A percentile compares a stretch with the other conserved stretches of the same genome.
These are phyloP conservation scores for Styela clava DNA, from an alignment of 23 tunicate species.

Conservation along the genomic window DNA sequence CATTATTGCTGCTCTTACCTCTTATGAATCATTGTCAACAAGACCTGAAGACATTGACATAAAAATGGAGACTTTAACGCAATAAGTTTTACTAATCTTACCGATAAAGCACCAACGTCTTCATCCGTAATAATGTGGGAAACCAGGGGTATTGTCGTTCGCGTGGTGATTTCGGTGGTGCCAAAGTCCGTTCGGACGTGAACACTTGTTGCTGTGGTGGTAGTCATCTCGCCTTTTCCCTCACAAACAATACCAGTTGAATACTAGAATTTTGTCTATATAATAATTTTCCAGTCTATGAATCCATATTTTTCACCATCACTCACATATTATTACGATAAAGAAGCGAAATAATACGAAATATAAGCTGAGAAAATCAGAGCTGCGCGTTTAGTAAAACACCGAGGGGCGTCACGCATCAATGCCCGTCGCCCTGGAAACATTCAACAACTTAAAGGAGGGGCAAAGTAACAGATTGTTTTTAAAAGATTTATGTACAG, in stretches of 20 bases:
- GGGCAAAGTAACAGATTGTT: no score
- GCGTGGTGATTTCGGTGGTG: constrained; percentile 20
- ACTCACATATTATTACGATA: no score
- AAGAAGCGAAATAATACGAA: no score
- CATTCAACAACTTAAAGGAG: background rate
- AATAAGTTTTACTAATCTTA: background rate
- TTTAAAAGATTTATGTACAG: no score
- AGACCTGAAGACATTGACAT: no score
- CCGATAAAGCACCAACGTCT: constrained; percentile 41
- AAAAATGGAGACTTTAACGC: no score
- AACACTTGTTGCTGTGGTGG: constrained; percentile 1
- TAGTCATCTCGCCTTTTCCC: background rate
- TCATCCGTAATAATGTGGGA: constrained; percentile 59
- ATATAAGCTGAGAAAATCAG: no score
- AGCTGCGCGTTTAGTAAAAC: no score
- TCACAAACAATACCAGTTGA: background rate
- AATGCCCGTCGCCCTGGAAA: constrained; percentile 23
- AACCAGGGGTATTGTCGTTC: constrained; percentile 59
- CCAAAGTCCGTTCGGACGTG: background rate
- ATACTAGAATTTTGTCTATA: background rate
- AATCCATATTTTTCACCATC: no score
- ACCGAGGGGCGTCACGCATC: constrained; percentile 5
- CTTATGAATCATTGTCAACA: no score
- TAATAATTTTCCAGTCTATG: no score
- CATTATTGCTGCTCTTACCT: no score